Evolutionary conservation across 2,113 vertebrate genomes (phyloP), one percentile per base, ranked within the genome.

Genomic region (Onychostruthus taczanowskii): DNA sequence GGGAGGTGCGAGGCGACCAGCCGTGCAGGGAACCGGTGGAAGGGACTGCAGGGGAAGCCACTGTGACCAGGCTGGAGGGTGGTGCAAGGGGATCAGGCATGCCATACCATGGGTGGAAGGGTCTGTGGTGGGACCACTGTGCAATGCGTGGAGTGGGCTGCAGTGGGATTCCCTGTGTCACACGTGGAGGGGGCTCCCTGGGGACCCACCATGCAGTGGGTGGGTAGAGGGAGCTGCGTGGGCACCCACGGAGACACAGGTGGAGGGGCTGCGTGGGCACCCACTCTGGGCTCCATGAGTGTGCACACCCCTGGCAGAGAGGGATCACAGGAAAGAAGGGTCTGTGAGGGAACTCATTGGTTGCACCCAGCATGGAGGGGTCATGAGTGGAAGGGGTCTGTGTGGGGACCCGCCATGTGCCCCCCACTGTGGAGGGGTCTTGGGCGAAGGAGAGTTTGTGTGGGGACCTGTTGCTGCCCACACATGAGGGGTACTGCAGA

Each of bases 241-340:
- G 16, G 26, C 11, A 46, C 19, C 41, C 10, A 0, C 35, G 1
- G 35, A n/a, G 62, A 5, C 31, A 7, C 2, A 8, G 59, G 16
- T 30, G 16, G 2, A 15, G 26, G 52, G 28, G 6, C 53, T 69
- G 46, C 6, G 2, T 1, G 39, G 16, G 11, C 11, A 23, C 19
- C 18, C 6, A 0, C 46, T 6, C 13, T 66, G 76, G 10, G 30
- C 47, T 63, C 47, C 47, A 12, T 3, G 39, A 30, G 68, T 20
- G 1, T 16, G n/a, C 26, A 14, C 3, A 5, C 3, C 23, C 20
- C 2, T 3, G 44, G 5, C 2, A 3, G 4, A 12, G 72, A 37
- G 20, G 37, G n/a, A 18, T 26, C 11, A 1, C 26, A 10, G 24
- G 41, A 26, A 52, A 16, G 19, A 26, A 33, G 21, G 17, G 6